Evolutionary conservation across 2,888 invertebrate species (phyloP), one percentile per base, ranked within the genome.

Genomic region (Ptychoptera contaminata): DNA sequence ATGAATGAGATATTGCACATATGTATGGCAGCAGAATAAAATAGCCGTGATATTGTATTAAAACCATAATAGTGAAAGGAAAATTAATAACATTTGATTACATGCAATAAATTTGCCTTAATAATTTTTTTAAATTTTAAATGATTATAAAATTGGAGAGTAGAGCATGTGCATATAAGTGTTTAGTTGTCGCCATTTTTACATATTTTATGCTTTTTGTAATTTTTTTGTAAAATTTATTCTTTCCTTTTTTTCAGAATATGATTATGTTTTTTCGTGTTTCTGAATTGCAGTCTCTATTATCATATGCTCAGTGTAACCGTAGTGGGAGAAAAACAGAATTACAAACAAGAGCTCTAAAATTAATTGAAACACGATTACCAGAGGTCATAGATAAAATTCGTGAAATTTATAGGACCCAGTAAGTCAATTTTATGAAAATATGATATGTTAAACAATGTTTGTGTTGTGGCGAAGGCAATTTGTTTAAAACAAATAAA

Each of bases 281-380:
- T 55, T 80, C 82, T 62, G 87, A 86, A 67, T 77, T 88, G 60
- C 85, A 86, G 70, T 79, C 79, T 68, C 69, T 88, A 60, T 71
- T 87, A 60, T 80, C 80, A 58, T 83, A 76, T 67, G 80, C 83
- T 54, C 83, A 83, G 53, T 73, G 79, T 62, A 82, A 81, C 58
- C 82, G 82, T 65, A 76, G 77, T 55, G 87, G 86, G 50, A 71
- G 83, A 58, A 88, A 88, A 69, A 74, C 72, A 56, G 86, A 87
- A 63, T 68, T 87, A 46, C 79, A 84, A 65, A 71, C 73, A 48
- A 71, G 86, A 56, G 82, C 84, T 47, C 58, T 84, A 53, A 76
- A 79, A 58, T 70, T 86, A 51, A 67, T 86, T 47, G 73, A 76
- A 56, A 70, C 72, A 50, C 71, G 76, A 56, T 75, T 79, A 46